Evolutionary conservation across 2,888 invertebrate species (phyloP), one percentile per base, ranked within the genome.

Genomic region (Anaspis maculata): DNA sequence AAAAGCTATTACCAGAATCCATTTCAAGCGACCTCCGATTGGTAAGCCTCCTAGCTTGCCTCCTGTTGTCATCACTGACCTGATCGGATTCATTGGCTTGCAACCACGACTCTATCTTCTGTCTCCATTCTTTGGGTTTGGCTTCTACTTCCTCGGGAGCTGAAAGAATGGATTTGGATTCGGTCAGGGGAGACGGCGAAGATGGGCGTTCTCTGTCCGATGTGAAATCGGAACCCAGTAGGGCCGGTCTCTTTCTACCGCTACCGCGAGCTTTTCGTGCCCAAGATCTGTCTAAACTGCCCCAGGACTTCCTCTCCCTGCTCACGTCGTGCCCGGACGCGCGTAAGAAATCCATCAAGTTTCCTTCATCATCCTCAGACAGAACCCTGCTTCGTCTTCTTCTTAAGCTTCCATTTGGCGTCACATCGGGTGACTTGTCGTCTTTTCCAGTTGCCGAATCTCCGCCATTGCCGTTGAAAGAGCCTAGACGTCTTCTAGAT

Each of bases 91-190:
- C 87, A 67, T 86, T 88, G 36, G 87, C 86, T 47, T 87, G 80
- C 42, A 91, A 68, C 91, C 91, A 91, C 3, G 86, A 86, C 64
- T 91, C 89, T 55, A 91, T 90, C 62, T 90, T 89, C 61, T 88
- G 85, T 28, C 84, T 72, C 87, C 88, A 88, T 57, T 88, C 87
- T 66, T 83, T 83, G 49, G 64, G 60, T 46, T 56, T 61, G 2
- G 57, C 38, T 45, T 66, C 67, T 65, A 74, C 65, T 61, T 75
- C 68, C 71, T 74, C 46, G 69, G 76, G 67, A 69, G 77, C 49
- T 43, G 67, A 49, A 54, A 72, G 62, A 29, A 70, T 63, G 4
- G 72, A 69, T 52, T 74, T 73, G 28, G 59, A 68, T 50, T 77
- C 77, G 15, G 69, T 65, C 13, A 77, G 57, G 13, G 83, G 75